Evolutionary conservation across 2,113 vertebrate species (phyloP).

Genomic region (Notothenia rossii): DNA sequence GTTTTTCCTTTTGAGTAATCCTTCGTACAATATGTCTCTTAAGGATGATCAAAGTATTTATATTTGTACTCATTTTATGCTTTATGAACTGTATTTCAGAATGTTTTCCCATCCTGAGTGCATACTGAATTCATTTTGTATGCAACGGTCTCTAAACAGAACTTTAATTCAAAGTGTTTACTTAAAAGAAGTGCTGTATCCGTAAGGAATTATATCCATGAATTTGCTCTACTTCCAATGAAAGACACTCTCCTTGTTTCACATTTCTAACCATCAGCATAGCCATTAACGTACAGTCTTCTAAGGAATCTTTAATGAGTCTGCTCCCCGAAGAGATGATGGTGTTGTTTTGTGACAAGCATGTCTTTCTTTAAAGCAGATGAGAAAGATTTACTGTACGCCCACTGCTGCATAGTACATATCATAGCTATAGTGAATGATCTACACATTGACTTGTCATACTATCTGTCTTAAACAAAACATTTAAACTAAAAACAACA

Average conservation of each 20-base stretch:
- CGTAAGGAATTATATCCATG: conserved; percentile 7
- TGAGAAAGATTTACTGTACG: conserved; percentile 58
- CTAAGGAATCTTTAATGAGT: conserved; percentile 53
- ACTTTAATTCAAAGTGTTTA: conserved; percentile 2
- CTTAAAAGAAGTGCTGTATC: background rate
- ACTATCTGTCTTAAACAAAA: conserved; percentile 6
- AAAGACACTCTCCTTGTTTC: background rate
- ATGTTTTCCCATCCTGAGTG: conserved; percentile 15
- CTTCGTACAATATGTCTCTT: conserved; percentile 57
- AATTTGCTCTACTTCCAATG: no score
- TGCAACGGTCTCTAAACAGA: background rate
- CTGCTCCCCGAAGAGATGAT: conserved; percentile 30
- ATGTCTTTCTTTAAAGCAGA: conserved; percentile 51
- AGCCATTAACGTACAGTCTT: conserved; percentile 38
- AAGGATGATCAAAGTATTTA: conserved; percentile 69
- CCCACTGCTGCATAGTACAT: conserved; percentile 45
- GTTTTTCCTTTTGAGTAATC: conserved; percentile 52
- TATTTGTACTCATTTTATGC: conserved; percentile 53
- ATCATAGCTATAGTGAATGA: conserved; percentile 67
- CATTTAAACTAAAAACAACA: background rate
- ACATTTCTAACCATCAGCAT: conserved; percentile 11
- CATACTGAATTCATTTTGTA: background rate
- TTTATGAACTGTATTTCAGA: conserved; percentile 54
- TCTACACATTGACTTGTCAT: conserved; percentile 47
- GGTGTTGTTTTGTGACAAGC: conserved; percentile 22